Evolutionary conservation across 1,140 invertebrate species (phyloP).

Genomic region (Heliconius hermathena): DNA sequence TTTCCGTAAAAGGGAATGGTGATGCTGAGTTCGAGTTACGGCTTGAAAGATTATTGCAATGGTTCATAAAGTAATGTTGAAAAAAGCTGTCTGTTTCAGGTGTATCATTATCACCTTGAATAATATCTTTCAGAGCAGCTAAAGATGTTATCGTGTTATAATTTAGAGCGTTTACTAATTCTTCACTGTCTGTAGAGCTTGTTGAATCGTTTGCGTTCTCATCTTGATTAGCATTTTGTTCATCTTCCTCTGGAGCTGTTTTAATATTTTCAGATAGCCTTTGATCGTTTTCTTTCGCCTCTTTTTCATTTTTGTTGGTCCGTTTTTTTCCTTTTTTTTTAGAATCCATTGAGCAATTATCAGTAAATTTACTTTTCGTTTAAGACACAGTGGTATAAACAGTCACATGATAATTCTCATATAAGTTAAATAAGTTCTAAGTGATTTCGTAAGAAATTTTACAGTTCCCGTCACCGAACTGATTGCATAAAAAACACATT

Average conservation of each 20-base stretch:
- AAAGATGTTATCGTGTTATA: constrained; percentile 87
- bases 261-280: constrained; percentile 44
- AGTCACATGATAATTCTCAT: constrained; percentile 69
- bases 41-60: constrained; percentile 85
- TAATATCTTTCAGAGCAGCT: constrained; percentile 86
- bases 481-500: constrained; percentile 46
- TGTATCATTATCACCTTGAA: constrained; percentile 83
- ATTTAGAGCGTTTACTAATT: constrained; percentile 85
- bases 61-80: constrained; percentile 88
- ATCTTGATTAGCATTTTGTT: constrained; percentile 52
- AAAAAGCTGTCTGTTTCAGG: constrained; percentile 86
- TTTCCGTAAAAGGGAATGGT: constrained; percentile 83
- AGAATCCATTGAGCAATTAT: constrained; percentile 67
- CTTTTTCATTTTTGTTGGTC: constrained; percentile 67
- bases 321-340: constrained; percentile 55
- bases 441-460: constrained; percentile 62
- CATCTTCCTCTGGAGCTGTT: constrained; percentile 46
- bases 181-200: constrained; percentile 84
- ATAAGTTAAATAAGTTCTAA: constrained; percentile 47
- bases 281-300: constrained; percentile 55
- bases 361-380: neutral
- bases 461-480: constrained; percentile 57
- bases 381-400: constrained; percentile 42
- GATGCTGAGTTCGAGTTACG: constrained; percentile 80
- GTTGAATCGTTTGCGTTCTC: constrained; percentile 59